These are phyloP conservation scores for Hyperoplus lanceolatus DNA, from an alignment of 2,797 vertebrate genomes.

Conservation along the genomic window DNA sequence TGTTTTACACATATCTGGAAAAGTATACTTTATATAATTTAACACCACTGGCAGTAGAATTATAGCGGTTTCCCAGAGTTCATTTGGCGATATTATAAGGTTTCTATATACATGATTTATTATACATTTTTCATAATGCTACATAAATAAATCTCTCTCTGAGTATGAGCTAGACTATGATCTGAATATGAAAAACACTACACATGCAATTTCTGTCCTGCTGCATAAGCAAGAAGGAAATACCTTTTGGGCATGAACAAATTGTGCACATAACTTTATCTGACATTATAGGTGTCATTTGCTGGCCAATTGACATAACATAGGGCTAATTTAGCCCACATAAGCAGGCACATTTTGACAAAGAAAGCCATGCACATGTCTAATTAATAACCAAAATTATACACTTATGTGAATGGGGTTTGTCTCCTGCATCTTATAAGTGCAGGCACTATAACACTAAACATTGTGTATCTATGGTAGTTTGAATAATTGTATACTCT, in stretches of 20 bases:
- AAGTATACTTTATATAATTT: neutral
- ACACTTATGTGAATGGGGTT: neutral
- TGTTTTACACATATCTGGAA: neutral
- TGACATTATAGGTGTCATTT: conserved; percentile 2
- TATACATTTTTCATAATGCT: neutral
- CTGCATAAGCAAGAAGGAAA: neutral
- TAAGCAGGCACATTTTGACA: neutral
- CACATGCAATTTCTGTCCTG: neutral
- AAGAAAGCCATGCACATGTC: neutral
- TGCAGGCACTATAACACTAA: neutral
- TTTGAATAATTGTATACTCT: neutral
- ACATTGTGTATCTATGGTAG: neutral
- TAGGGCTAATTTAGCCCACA: neutral
- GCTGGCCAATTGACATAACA: neutral
- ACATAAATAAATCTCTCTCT: no score
- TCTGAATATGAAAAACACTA: neutral
- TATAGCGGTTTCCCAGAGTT: neutral
- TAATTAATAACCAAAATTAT: conserved; percentile 5
- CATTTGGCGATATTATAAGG: conserved; percentile 1
- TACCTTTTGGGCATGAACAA: neutral
- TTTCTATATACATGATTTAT: neutral
- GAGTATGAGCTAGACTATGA: neutral
- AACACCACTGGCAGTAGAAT: neutral
- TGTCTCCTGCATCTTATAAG: neutral
- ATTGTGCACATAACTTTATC: neutral